Percentiles rank a stretch among this genome's conserved stretches.
Evolutionary conservation across 1,140 invertebrate genomes (phyloP).

Genomic region (Drosophila simulans): DNA sequence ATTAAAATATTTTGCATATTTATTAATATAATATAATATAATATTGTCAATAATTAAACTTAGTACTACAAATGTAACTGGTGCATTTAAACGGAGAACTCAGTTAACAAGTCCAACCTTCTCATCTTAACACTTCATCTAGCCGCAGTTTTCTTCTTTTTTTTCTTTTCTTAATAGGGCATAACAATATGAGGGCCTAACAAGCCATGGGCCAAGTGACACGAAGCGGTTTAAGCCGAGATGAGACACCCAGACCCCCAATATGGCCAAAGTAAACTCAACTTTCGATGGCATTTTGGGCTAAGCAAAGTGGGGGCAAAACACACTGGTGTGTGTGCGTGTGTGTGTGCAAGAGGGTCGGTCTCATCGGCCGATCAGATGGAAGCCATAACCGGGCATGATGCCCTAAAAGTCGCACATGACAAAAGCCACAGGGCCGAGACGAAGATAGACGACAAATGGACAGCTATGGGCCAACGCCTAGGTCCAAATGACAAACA

Average conservation of each 20-base stretch:
- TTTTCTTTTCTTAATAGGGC: background rate
- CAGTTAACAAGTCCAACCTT: background rate
- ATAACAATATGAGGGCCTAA: constrained; percentile 7
- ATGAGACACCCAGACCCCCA: constrained; percentile 8
- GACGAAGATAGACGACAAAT: constrained; percentile 54
- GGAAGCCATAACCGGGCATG: constrained; percentile 42
- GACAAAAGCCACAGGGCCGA: constrained; percentile 33
- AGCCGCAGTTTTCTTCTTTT: background rate
- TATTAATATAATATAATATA: too few species aligned
- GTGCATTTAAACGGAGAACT: too few species aligned
- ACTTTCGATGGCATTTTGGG: constrained; percentile 16
- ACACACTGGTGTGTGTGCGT: constrained; percentile 4
- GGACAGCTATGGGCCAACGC: constrained; percentile 50
- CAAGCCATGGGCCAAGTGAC: background rate
- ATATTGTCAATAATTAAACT: too few species aligned
- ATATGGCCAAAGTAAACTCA: constrained; percentile 16
- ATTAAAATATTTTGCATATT: too few species aligned
- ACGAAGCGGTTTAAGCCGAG: constrained; percentile 5
- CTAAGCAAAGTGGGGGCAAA: constrained; percentile 9
- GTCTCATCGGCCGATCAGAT: constrained; percentile 27
- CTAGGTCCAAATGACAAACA: constrained; percentile 34
- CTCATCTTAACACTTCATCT: too few species aligned
- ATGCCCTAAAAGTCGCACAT: constrained; percentile 60
- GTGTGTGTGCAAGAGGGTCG: constrained; percentile 5
- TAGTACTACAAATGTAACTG: too few species aligned